Percentiles rank a stretch among this genome's conserved stretches.
phyloP scores from a whole-genome alignment of 2,888 invertebrate species.

The Macrosiphum euphorbiae region DNA sequence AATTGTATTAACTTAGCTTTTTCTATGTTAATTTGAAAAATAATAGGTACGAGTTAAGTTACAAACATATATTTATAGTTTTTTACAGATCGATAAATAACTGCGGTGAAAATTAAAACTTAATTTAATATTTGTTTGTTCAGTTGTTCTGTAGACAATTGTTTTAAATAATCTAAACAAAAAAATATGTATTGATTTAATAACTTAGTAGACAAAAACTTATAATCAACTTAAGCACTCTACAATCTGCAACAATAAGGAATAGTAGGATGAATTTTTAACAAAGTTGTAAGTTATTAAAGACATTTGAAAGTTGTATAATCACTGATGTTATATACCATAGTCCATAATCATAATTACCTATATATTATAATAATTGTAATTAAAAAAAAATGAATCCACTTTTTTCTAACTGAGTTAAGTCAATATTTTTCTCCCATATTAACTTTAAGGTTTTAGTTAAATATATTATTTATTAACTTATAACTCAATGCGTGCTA shows the following conservation, averaged over 20 bases:
- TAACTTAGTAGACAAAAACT: background rate
- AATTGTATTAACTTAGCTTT: background rate
- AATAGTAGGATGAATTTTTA: background rate
- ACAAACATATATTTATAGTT: background rate
- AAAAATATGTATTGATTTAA: background rate
- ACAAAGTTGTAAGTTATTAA: background rate
- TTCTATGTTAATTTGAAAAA: background rate
- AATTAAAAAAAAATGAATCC: background rate
- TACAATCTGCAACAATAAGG: background rate
- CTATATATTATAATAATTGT: too few relatives aligned
- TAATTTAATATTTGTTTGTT: background rate
- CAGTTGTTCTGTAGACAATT: background rate
- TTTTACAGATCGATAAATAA: background rate
- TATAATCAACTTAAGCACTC: background rate
- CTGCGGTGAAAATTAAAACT: background rate
- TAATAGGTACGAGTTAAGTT: background rate
- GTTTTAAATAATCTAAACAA: background rate
- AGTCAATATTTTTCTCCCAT: background rate
- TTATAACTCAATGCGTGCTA: background rate
- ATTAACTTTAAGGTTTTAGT: background rate
- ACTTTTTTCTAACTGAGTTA: background rate
- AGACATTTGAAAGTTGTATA: background rate
- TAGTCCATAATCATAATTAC: too few relatives aligned
- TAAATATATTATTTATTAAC: background rate
- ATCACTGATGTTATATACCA: background rate